A percentile compares a stretch with the other conserved stretches of the same genome.
phyloP scores from a whole-genome alignment of 2,888 invertebrate genomes.

The Caenorhabditis imperialis region DNA sequence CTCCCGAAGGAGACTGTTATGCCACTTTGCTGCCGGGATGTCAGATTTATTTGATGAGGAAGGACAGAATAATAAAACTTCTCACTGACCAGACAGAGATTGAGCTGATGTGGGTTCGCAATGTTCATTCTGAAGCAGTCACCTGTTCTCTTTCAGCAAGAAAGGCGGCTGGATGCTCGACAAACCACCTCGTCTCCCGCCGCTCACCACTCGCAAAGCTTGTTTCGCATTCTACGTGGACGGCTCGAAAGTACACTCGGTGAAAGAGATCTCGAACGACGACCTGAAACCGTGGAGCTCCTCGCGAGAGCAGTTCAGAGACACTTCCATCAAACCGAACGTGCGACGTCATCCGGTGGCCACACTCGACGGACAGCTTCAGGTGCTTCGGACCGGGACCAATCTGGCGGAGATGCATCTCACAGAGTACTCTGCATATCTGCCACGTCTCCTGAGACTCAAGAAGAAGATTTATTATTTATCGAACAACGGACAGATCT shows the following conservation, averaged over 20 bases:
- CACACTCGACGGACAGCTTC: slow-evolving; percentile 28
- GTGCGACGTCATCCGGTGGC: slow-evolving; percentile 52
- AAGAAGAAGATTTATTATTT: slow-evolving; percentile 61
- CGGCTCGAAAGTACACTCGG: slow-evolving; percentile 19
- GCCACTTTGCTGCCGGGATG: slow-evolving; percentile 56
- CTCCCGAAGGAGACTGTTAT: slow-evolving; percentile 52
- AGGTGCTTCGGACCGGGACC: slow-evolving; percentile 41
- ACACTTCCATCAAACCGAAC: slow-evolving; percentile 52
- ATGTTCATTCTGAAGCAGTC: too few species aligned
- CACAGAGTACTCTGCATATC: slow-evolving; percentile 60
- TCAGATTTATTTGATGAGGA: slow-evolving; percentile 53
- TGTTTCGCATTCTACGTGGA: slow-evolving; percentile 60
- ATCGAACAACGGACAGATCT: slow-evolving; percentile 41
- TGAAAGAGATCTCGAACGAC: slow-evolving; percentile 49
- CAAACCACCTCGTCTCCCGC: slow-evolving; percentile 57
- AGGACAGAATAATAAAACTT: slow-evolving; percentile 52
- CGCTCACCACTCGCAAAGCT: slow-evolving; percentile 45
- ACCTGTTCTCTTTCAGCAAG: slow-evolving; percentile 32
- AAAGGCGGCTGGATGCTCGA: slow-evolving; percentile 52
- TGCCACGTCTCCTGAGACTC: slow-evolving; percentile 55
- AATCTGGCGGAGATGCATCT: slow-evolving; percentile 50
- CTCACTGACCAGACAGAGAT: slow-evolving; percentile 44
- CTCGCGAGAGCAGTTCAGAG: slow-evolving; percentile 20
- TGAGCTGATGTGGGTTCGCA: slow-evolving; percentile 16
- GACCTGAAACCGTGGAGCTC: slow-evolving; percentile 56